Evolutionary conservation across 2,888 invertebrate species (phyloP), one percentile per base, ranked within the genome.

Genomic region (Rugalucina vietnamica): DNA sequence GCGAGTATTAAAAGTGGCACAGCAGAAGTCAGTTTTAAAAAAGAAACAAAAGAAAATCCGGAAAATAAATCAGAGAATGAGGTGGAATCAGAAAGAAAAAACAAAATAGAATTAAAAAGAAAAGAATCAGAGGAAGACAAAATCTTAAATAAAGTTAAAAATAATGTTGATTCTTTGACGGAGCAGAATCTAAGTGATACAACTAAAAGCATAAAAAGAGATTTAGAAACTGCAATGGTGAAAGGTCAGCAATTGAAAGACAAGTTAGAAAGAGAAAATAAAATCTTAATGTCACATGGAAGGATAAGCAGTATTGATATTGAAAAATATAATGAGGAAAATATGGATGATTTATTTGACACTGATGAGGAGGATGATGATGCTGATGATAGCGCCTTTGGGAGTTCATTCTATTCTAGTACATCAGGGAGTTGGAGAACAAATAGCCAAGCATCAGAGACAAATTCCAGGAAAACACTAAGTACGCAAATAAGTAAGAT

Each of bases 281-380:
- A 84, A 39, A 79, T 79, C 60, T 81, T 86, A 3, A 82, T 82
- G 39, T 73, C 82, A 18, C 43, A 91, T 4, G 72, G 88, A 29
- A 81, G 81, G 34, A 87, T 90, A 73, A 72, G 89, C 14, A 88
- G 90, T 5, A 76, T 85, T 69, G 92, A 92, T 60, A 90, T 90
- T 87, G 90, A 89, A 77, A 89, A 82, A 54, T 92, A 91, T 70
- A 91, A 89, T 84, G 89, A 89, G 43, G 91, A 93, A 76, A 91
- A 92, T 76, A 90, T 93, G 90, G 93, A 93, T 89, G 92, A 93
- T 83, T 83, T 93, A 32, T 93, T 93, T 89, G 93, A 92, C 76
- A 90, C 90, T 77, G 89, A 88, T 74, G 82, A 84, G 27, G 87
- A 89, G 37, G 89, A 87, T 65, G 85, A 86, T 65, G 60, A 60